Evolutionary conservation across 2,113 vertebrate genomes (phyloP).

Genomic region (Thinocorus orbignyianus): DNA sequence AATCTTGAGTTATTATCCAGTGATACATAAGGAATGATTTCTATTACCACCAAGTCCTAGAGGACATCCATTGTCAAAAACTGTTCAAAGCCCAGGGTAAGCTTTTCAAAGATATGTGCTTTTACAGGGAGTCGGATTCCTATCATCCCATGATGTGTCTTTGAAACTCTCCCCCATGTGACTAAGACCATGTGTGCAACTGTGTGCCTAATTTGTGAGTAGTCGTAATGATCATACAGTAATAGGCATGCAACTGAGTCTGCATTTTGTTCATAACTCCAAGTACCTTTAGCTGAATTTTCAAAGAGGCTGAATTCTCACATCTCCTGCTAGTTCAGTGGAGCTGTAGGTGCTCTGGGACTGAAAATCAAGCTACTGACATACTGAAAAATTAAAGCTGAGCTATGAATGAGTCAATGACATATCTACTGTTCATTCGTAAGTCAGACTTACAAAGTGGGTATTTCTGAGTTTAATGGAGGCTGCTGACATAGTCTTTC

Average conservation of each 20-base stretch:
- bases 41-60: constrained; percentile 1
- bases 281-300: constrained; percentile 65
- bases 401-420: constrained; percentile 36
- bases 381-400: constrained; percentile 48
- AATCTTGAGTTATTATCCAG: not conserved
- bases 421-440: not conserved
- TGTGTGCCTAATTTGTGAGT: constrained; percentile 55
- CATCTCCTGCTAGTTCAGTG: constrained; percentile 55
- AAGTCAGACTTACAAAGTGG: not conserved
- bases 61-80: constrained; percentile 30
- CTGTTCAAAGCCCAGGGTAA: constrained; percentile 36
- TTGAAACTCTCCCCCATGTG: constrained; percentile 39
- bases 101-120: constrained; percentile 33
- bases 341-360: constrained; percentile 36
- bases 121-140: constrained; percentile 38
- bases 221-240: constrained; percentile 53
- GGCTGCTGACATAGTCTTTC: not conserved
- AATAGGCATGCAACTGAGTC: constrained; percentile 54
- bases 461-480: not conserved
- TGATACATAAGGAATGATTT: not conserved
- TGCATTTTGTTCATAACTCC: constrained; percentile 49
- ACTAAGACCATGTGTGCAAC: constrained; percentile 26
- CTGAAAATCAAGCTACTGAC: constrained; percentile 43
- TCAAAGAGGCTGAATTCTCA: constrained; percentile 58
- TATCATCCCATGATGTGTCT: constrained; percentile 2